Evolutionary conservation across 2,797 vertebrate genomes (phyloP), one percentile per base, ranked within the genome.

Genomic region (Micropoecilia bifurca): DNA sequence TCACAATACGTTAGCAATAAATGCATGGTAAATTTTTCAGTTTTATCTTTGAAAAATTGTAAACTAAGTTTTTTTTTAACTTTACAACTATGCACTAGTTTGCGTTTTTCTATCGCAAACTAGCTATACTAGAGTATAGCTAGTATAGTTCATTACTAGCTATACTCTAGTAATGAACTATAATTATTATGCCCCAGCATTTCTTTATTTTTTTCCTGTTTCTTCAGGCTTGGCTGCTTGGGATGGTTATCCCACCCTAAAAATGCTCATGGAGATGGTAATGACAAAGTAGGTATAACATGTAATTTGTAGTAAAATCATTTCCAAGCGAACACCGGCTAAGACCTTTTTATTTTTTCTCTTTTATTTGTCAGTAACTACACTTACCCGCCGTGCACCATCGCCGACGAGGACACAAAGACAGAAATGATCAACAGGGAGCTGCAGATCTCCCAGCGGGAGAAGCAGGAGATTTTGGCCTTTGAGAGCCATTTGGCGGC

Each of bases 211-310:
- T 41, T 41, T 41, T 41, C 5, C 39, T 45, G 28, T 43, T 4
- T 57, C 68, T 89, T 47, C 77, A 99, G 99, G 99, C 80, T 88
- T 98, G 91, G 96, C 98, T 53, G 98, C 99, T 0, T 99, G 99
- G 99, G 98, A 99, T 73, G 97, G 98, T 66, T 99, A 99, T 85
- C 98, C 98, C 1, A 98, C 98, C 0, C 92, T 99, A 18, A 99
- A 99, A 95, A 99, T 99, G 99, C 97, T 99, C n/a, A 99, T 99
- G 99, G 99, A 99, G 91, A 99, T 99, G 98, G 99, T 98, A 81
- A 99, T 99, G 98, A 99, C 99, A 71, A 99, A 99, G 99, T 99
- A 88, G 74, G 96, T 77, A 12, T 69, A 43, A 1, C 14, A n/a
- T 61, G 4, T 55, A 3, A 25, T 55, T 25, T 39, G 13, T 0